Base-by-base conservation (phyloP, 2,888 invertebrate species). In the Isotomurus palustris region DNA sequence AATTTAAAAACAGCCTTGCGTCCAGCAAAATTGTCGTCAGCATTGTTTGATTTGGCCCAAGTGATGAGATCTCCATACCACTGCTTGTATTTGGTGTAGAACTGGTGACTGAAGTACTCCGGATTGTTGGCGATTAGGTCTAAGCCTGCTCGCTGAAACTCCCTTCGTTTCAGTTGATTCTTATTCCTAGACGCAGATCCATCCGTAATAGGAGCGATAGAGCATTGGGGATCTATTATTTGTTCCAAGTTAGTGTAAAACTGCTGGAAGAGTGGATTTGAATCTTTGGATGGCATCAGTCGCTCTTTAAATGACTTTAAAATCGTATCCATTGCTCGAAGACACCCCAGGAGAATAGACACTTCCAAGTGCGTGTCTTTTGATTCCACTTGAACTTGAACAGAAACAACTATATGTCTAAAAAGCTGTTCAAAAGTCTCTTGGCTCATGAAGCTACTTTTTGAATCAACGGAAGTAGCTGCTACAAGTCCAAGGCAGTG, bases 71-170 rank as follows among this genome's bases (percentile, higher is more conserved):
- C 67, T 19, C 44, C 24, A 35, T 55, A 70, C 70, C 70, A 70
- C 36, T 60, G 62, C 8, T 51, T 27, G 41, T 66, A 56, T 19
- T 64, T 51, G 19, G 53, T 19, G 36, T 57, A 63, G 1, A 68
- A 28, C 3, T 57, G 36, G 19, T 53, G 47, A 14, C 49, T 36
- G 8, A 65, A 56, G n/a, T 54, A 28, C 2, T 53, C 36, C 10
- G 58, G 65, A 56, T 70, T 67, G 51, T 65, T 53, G 2, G 62
- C 62, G 21, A 69, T 53, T 1, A 70, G 44, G 6, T 63, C 61
- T n/a, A 70, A 43, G 10, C 64, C 67, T 54, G 66, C 70, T 68
- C 70, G 47, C 51, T 69, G 68, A 60, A 68, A 70, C 51, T 70
- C 70, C 12, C 70, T 40, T 4, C 70, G 62, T 36, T 67, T 68